Percentiles rank a stretch among this genome's conserved stretches.
phyloP scores from a whole-genome alignment of 2,113 vertebrate genomes.

The Mastomys coucha region DNA sequence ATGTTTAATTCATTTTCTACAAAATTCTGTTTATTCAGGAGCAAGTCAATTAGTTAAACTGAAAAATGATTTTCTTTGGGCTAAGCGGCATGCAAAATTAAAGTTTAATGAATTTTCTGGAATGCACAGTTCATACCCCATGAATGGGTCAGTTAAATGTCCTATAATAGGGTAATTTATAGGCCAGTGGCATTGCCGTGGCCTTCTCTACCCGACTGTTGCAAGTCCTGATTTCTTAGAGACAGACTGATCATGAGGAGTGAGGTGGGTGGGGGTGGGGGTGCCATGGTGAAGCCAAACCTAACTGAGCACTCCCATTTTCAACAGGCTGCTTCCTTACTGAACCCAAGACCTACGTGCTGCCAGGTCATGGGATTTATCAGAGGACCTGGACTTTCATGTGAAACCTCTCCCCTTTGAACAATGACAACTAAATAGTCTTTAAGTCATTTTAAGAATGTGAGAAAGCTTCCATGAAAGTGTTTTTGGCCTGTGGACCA shows the following conservation, averaged over 20 bases:
- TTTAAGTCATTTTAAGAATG: neutral
- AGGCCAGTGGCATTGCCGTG: neutral
- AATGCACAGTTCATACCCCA: neutral
- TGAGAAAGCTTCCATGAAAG: neutral
- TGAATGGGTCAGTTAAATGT: neutral
- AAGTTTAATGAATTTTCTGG: constrained; percentile 22
- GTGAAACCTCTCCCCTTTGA: neutral
- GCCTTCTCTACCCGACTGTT: too few relatives aligned
- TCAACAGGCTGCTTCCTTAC: neutral
- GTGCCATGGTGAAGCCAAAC: neutral
- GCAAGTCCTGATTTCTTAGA: neutral
- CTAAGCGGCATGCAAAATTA: constrained; percentile 28
- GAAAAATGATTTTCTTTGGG: constrained; percentile 11
- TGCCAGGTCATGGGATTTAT: neutral
- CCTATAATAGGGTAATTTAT: neutral
- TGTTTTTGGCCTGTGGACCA: neutral
- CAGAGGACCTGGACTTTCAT: neutral
- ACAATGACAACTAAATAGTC: neutral
- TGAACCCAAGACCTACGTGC: neutral
- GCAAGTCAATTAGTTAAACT: neutral
- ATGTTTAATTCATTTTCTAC: constrained; percentile 49
- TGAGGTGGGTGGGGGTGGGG: too few relatives aligned
- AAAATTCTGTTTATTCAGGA: constrained; percentile 40
- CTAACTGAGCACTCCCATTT: neutral
- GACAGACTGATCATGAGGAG: neutral